These are phyloP conservation scores for Meda fulgida DNA, from an alignment of 2,797 vertebrate genomes.

Conservation along the genomic window DNA sequence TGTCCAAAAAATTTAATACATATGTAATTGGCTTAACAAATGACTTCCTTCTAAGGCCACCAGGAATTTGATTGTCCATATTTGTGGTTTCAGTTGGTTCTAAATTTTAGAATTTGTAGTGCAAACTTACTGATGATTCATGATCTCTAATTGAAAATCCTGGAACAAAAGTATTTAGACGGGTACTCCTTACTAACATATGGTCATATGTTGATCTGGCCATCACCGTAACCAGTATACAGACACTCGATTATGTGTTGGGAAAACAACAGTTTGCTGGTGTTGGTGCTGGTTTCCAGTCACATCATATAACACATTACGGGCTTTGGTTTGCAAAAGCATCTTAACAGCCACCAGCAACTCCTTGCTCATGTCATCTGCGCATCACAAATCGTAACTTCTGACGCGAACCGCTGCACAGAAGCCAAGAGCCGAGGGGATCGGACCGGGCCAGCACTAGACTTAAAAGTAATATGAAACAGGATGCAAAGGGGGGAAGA, in stretches of 20 bases:
- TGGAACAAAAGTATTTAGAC: background rate
- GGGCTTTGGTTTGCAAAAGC: conserved; percentile 72
- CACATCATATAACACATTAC: conserved; percentile 80
- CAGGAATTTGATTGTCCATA: background rate
- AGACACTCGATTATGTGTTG: conserved; percentile 73
- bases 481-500: conserved; percentile 89
- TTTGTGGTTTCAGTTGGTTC: background rate
- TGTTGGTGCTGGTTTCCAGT: conserved; percentile 68
- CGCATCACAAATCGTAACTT: conserved; percentile 93
- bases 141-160: background rate
- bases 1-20: too few relatives aligned
- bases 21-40: background rate
- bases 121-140: background rate
- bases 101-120: background rate
- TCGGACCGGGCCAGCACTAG: conserved; percentile 83
- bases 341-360: conserved; percentile 86
- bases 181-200: background rate
- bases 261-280: conserved; percentile 77
- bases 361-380: conserved; percentile 92
- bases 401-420: conserved; percentile 92
- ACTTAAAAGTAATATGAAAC: conserved; percentile 94
- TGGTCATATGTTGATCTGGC: conserved; percentile 48
- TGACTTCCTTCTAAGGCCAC: background rate
- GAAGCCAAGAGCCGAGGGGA: conserved; percentile 90
- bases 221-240: conserved; percentile 71